Evolutionary conservation across 2,888 invertebrate genomes (phyloP).

Genomic region (Sinodicranocentrus sp.): DNA sequence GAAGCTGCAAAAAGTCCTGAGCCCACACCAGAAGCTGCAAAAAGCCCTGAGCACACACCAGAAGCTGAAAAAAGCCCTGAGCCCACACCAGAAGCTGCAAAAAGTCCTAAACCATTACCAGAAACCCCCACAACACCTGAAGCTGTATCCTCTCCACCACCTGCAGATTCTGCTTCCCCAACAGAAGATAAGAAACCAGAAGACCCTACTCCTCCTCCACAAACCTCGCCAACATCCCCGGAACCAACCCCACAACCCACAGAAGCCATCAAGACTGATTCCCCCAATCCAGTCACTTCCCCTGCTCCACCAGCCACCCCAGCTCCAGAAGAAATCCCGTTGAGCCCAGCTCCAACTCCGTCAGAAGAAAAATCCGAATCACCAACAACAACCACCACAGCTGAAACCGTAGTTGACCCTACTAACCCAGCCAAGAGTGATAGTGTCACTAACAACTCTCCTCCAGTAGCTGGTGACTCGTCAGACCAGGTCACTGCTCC

Average conservation of each 20-base stretch:
- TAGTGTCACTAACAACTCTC: slow-evolving; percentile 12
- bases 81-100: background rate
- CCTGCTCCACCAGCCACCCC: background rate
- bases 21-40: background rate
- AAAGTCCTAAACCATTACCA: background rate
- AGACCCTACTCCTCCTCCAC: background rate
- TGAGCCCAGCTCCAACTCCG: slow-evolving; percentile 25
- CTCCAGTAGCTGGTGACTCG: slow-evolving; percentile 24
- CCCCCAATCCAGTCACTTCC: background rate
- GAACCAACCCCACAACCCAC: slow-evolving; percentile 10
- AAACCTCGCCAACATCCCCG: slow-evolving; percentile 19
- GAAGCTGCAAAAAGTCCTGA: slow-evolving; percentile 3
- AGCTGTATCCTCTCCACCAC: background rate
- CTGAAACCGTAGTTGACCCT: background rate
- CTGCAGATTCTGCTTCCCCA: background rate
- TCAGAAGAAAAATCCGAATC: background rate
- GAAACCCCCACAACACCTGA: background rate
- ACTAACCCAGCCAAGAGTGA: slow-evolving; percentile 29
- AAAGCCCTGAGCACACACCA: background rate
- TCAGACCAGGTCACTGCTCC: slow-evolving; percentile 28
- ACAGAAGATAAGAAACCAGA: background rate
- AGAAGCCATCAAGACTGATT: background rate
- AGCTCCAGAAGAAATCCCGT: slow-evolving; percentile 22
- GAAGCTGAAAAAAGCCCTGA: background rate
- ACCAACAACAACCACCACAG: background rate